Conservation (phyloP, 1,140 invertebrate species). For the Brachionus angularis region DNA sequence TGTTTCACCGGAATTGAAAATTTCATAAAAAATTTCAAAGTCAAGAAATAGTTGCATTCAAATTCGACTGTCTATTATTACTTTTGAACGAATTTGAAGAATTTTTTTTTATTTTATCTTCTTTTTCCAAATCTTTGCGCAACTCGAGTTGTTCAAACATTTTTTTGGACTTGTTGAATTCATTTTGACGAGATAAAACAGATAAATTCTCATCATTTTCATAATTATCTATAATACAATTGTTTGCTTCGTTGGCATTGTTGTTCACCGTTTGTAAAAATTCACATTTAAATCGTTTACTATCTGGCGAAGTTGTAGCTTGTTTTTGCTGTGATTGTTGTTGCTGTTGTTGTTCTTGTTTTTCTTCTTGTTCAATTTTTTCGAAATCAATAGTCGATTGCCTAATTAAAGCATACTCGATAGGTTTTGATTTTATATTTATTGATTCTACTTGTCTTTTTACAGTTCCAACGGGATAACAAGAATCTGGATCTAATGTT, state of each 20-base stretch:
- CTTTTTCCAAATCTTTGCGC: no score
- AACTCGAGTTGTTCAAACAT: conserved; percentile 18
- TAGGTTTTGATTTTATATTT: conserved; percentile 36
- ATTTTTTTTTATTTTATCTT: conserved; percentile 1
- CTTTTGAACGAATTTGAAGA: background rate
- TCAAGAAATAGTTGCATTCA: conserved; percentile 34
- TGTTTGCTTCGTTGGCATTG: background rate
- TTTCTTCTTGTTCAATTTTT: background rate
- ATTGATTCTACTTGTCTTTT: conserved; percentile 36
- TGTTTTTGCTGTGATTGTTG: no score
- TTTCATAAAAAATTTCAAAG: background rate
- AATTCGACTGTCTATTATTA: conserved; percentile 13
- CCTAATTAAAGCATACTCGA: conserved; percentile 7
- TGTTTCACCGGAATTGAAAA: conserved; percentile 24
- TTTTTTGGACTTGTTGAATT: conserved; percentile 26
- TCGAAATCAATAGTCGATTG: conserved; percentile 15
- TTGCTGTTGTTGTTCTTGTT: background rate
- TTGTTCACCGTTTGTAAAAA: conserved; percentile 10
- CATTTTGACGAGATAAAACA: background rate
- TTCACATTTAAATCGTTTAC: conserved; percentile 37
- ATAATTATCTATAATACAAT: no score
- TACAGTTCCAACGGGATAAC: conserved; percentile 6
- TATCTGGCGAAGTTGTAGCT: conserved; percentile 25
- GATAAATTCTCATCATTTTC: background rate
- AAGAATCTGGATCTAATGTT: conserved; percentile 7